Percentiles rank a stretch among this genome's conserved stretches.
These are phyloP conservation scores for Caenorhabditis zanzibari DNA, from an alignment of 2,888 invertebrate species.

Conservation along the genomic window DNA sequence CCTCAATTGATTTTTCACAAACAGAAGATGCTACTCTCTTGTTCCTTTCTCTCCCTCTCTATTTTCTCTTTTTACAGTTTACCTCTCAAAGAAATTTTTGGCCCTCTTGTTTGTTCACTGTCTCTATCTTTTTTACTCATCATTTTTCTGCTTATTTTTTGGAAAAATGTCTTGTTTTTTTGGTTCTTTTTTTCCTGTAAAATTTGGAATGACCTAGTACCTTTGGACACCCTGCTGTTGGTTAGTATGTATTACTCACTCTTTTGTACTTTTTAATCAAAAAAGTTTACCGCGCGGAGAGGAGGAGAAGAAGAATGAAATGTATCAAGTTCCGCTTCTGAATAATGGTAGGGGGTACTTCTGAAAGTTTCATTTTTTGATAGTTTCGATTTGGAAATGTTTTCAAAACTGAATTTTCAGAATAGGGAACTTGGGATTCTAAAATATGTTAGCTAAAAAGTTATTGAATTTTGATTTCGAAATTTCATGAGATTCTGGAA, in stretches of 20 bases:
- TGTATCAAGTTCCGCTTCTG: slow-evolving; percentile 43
- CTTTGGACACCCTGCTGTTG: neutral
- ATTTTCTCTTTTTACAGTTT: slow-evolving; percentile 53
- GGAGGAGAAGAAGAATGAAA: neutral
- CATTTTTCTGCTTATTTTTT: slow-evolving; percentile 21
- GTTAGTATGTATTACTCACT: neutral
- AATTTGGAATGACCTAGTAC: neutral
- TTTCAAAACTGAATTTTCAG: too few species aligned
- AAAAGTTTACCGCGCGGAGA: slow-evolving; percentile 2
- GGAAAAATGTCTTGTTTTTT: neutral
- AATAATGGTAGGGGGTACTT: neutral
- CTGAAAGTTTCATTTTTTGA: neutral
- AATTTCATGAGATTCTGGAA: too few species aligned
- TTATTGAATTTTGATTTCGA: too few species aligned
- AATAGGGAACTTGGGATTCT: too few species aligned
- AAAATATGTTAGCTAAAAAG: too few species aligned
- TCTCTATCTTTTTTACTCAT: slow-evolving; percentile 21
- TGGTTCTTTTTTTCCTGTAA: neutral
- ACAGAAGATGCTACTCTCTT: slow-evolving; percentile 38
- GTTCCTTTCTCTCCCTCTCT: slow-evolving; percentile 32
- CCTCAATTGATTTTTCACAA: slow-evolving; percentile 43
- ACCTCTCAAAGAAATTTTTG: slow-evolving; percentile 14
- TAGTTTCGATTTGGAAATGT: too few species aligned
- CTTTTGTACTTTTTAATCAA: slow-evolving; percentile 41
- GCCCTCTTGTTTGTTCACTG: slow-evolving; percentile 32